Evolutionary conservation across 2,888 invertebrate genomes (phyloP).

Genomic region (Xanthorhoe designata): DNA sequence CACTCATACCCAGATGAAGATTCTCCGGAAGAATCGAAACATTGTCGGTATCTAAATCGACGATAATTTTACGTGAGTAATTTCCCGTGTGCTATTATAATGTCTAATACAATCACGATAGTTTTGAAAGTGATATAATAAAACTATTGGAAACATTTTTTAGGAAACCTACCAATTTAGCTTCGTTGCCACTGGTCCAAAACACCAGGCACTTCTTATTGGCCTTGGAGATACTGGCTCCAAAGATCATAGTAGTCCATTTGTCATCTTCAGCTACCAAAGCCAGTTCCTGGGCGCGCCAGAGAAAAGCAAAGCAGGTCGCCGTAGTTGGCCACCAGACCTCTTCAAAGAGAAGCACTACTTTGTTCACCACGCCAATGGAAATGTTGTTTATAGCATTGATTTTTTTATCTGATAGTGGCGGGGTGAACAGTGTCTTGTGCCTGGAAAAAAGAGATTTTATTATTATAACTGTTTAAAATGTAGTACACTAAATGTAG

Average conservation of each 20-base stretch:
- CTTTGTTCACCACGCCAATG: constrained; percentile 24
- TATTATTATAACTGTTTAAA: too few relatives aligned
- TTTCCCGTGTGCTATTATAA: too few relatives aligned
- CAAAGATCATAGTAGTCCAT: constrained; percentile 23
- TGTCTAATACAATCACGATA: too few relatives aligned
- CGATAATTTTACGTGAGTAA: too few relatives aligned
- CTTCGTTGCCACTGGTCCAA: constrained; percentile 21
- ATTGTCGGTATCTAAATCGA: too few relatives aligned
- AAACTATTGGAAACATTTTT: neutral
- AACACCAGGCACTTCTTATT: constrained; percentile 25
- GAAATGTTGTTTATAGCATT: constrained; percentile 21
- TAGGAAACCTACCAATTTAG: constrained; percentile 14
- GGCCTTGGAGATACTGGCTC: constrained; percentile 22
- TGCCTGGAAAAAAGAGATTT: constrained; percentile 18
- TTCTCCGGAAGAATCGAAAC: too few relatives aligned
- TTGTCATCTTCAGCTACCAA: constrained; percentile 8
- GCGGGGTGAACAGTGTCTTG: constrained; percentile 14
- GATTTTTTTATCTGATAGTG: constrained; percentile 11
- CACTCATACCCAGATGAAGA: too few relatives aligned
- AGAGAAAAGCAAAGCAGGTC: constrained; percentile 23
- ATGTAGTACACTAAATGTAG: too few relatives aligned
- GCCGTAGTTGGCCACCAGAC: constrained; percentile 21
- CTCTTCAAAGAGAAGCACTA: constrained; percentile 14
- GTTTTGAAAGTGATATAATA: too few relatives aligned
- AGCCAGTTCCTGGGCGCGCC: constrained; percentile 13